Conservation (phyloP, 1,140 invertebrate genomes). For the Triops longicaudatus region DNA sequence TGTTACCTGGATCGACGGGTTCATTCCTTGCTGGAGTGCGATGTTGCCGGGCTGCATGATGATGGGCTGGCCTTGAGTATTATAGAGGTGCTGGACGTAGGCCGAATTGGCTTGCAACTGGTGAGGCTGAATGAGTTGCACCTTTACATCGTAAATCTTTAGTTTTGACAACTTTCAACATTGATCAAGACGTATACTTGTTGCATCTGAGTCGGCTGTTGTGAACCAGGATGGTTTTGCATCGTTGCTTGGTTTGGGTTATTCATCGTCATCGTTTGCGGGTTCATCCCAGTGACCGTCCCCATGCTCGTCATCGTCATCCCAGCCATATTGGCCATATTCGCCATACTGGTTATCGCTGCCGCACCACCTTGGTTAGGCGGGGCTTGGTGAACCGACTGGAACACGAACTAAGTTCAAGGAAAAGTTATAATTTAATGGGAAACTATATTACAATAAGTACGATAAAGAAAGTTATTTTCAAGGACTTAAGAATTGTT, state of each 20-base stretch:
- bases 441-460: no score
- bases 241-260: slow-evolving; percentile 24
- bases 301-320: slow-evolving; percentile 26
- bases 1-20: slow-evolving; percentile 63
- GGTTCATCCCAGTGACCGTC: background rate
- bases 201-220: slow-evolving; percentile 32
- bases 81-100: slow-evolving; percentile 67
- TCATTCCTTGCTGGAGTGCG: slow-evolving; percentile 59
- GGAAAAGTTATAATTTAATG: background rate
- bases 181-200: slow-evolving; percentile 30
- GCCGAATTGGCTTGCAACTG: slow-evolving; percentile 59
- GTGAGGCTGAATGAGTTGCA: slow-evolving; percentile 69
- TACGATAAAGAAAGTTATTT: no score
- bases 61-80: slow-evolving; percentile 61
- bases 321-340: slow-evolving; percentile 25
- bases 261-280: background rate
- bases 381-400: slow-evolving; percentile 19
- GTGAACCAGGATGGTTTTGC: slow-evolving; percentile 31
- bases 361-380: slow-evolving; percentile 21
- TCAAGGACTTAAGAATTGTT: no score
- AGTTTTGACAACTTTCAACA: slow-evolving; percentile 10
- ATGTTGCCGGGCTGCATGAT: slow-evolving; percentile 66
- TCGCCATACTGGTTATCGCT: slow-evolving; percentile 20
- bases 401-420: slow-evolving; percentile 25
- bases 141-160: slow-evolving; percentile 35